Conservation (phyloP, 2,888 invertebrate species). For the Meandrusa payeni region DNA sequence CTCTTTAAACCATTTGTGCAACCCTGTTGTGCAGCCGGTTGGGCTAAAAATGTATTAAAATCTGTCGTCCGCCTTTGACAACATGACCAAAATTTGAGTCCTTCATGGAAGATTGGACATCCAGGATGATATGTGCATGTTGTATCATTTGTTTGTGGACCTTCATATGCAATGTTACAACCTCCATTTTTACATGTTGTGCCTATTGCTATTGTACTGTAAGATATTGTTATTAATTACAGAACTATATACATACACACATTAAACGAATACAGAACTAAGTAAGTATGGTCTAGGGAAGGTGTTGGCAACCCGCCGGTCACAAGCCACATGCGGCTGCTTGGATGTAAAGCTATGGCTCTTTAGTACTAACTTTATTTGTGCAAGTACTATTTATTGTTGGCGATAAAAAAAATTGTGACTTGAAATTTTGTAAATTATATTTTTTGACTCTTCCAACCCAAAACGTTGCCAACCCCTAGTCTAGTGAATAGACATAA, state of each 20-base stretch:
- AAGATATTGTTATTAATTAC: slow-evolving; percentile 27
- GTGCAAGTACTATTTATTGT: too few relatives aligned
- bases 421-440: too few relatives aligned
- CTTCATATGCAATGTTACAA: slow-evolving; percentile 86
- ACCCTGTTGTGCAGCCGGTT: slow-evolving; percentile 94
- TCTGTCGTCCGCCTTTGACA: slow-evolving; percentile 96
- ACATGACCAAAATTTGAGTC: slow-evolving; percentile 98
- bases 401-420: too few relatives aligned
- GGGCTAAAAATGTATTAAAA: slow-evolving; percentile 94
- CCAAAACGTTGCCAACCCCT: too few relatives aligned
- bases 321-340: too few relatives aligned
- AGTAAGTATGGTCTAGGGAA: too few relatives aligned
- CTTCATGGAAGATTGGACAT: slow-evolving; percentile 96
- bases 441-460: too few relatives aligned
- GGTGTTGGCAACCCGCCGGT: too few relatives aligned
- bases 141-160: slow-evolving; percentile 81
- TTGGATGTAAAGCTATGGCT: too few relatives aligned
- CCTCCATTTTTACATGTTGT: slow-evolving; percentile 93
- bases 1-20: slow-evolving; percentile 92
- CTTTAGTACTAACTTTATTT: too few relatives aligned
- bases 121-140: slow-evolving; percentile 93
- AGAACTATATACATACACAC: slow-evolving; percentile 3
- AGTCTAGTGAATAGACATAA: too few relatives aligned
- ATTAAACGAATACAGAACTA: too few relatives aligned
- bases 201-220: slow-evolving; percentile 82